Evolutionary conservation across 2,888 invertebrate species (phyloP).

Genomic region (Syrista parreyssii): DNA sequence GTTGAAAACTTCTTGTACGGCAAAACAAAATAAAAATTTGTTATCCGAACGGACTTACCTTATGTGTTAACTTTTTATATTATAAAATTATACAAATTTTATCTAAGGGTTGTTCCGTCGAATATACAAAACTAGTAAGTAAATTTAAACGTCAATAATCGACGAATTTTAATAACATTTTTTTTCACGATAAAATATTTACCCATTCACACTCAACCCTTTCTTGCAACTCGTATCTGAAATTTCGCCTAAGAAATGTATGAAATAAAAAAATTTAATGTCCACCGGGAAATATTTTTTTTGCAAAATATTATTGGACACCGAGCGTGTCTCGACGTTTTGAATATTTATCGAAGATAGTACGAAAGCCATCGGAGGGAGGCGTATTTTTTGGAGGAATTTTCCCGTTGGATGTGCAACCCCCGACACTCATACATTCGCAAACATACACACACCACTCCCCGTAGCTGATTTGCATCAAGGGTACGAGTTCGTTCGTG

Average conservation of each 20-base stretch:
- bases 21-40: background rate
- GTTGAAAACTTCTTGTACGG: background rate
- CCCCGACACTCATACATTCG: background rate
- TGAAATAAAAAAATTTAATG: background rate
- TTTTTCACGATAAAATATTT: background rate
- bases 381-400: background rate
- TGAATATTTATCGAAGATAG: background rate
- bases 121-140: background rate
- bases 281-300: background rate
- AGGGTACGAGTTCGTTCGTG: slow-evolving; percentile 27
- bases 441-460: slow-evolving; percentile 9
- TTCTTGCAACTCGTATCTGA: background rate
- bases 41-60: background rate
- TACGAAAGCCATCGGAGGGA: background rate
- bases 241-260: background rate
- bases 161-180: background rate
- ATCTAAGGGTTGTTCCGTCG: background rate
- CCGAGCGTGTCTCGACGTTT: background rate
- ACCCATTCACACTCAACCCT: background rate
- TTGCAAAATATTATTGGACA: background rate
- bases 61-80: background rate
- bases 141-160: background rate
- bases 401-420: background rate
- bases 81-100: background rate
- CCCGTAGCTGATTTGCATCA: slow-evolving; percentile 57